Evolutionary conservation across 64 coral and sea anemone genomes (phyloP), one percentile per base, ranked within the genome.

Genomic region (Trachythela sp.): DNA sequence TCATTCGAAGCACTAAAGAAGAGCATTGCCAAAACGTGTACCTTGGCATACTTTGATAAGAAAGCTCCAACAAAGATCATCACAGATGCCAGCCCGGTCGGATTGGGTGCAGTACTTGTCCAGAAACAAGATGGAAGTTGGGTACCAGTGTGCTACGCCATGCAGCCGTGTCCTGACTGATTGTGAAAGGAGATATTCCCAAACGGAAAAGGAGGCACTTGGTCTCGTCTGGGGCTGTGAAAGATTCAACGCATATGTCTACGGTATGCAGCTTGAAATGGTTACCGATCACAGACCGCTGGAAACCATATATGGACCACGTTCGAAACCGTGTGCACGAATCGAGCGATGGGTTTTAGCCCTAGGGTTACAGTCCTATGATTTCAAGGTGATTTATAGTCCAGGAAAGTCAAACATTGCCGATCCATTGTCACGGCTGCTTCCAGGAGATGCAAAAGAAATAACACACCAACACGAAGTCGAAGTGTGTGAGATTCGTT

Each of bases 271-370:
- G 49, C 54, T 87, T 87, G 59, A 50, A 20, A 15, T 59, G 59
- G 8, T 35, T 6, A 87, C 85, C 10, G 85, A 87, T 38, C n/a
- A 84, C n/a, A 40, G 33, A 59, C 26, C 85, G 9, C 14, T 87
- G 18, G 54, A 59, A 15, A 17, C 9, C 49, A 87, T 59, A 15
- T 87, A 54, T 54, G 20, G 48, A 27, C 48, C 85, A 27, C 49
- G 50, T 0, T 87, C 85, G 14, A 58, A 87, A 54, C n/a, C n/a
- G n/a, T n/a, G n/a, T n/a, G n/a, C n/a, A n/a, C n/a, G n/a, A n/a
- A n/a, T n/a, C 9, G 85, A 87, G 38, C 11, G 50, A 58, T 87
- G 85, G 85, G 85, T 87, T 54, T n/a, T n/a, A n/a, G n/a, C n/a
- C n/a, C 2, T 85, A 15, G 0, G 84, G 22, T 48, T 85, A 33